Evolutionary conservation across 2,797 vertebrate genomes (phyloP).

Genomic region (Poecilia picta): DNA sequence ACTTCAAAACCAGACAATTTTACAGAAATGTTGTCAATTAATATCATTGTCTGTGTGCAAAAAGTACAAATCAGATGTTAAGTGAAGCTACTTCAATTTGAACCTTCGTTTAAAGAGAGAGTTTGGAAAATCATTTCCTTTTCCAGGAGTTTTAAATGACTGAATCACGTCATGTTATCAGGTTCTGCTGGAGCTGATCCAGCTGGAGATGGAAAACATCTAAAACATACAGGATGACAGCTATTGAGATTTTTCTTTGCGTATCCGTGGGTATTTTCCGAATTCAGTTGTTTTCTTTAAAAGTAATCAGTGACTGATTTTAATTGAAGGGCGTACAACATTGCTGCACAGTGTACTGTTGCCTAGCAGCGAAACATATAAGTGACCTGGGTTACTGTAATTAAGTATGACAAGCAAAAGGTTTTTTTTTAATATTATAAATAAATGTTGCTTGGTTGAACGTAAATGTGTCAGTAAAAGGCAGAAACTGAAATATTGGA

Average conservation of each 20-base stretch:
- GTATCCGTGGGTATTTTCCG: neutral
- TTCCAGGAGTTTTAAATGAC: neutral
- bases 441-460: neutral
- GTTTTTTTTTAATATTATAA: neutral
- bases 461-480: neutral
- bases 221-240: neutral
- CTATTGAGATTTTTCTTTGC: neutral
- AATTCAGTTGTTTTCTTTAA: neutral
- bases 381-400: neutral
- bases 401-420: neutral
- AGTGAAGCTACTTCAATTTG: neutral
- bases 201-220: neutral
- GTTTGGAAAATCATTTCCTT: neutral
- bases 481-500: neutral
- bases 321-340: neutral
- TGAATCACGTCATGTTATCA: neutral
- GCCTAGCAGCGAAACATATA: no score
- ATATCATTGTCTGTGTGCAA: neutral
- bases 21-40: neutral
- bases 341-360: neutral
- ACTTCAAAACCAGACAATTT: neutral
- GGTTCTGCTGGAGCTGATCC: neutral
- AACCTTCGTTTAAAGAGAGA: neutral
- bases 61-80: neutral
- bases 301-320: neutral